A percentile compares a stretch with the other conserved stretches of the same genome.
phyloP scores from a whole-genome alignment of 2,113 vertebrate species.

The Falco punctatus region DNA sequence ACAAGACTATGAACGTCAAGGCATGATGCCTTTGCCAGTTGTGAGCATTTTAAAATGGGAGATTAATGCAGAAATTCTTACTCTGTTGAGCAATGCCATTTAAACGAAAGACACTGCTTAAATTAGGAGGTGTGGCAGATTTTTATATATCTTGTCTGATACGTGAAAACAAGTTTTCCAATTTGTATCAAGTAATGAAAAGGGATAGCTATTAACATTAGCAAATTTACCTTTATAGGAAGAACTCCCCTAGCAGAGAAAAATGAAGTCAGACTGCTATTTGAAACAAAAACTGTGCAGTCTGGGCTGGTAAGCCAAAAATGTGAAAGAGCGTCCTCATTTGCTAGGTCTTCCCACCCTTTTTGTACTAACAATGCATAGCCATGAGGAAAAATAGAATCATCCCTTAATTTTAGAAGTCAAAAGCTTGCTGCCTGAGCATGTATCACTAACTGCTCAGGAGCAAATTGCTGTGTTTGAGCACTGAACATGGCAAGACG shows the following conservation, averaged over 20 bases:
- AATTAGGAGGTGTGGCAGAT: background rate
- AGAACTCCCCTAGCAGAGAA: background rate
- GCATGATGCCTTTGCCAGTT: background rate
- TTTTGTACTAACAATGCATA: background rate
- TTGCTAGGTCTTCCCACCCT: background rate
- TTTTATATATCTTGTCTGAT: background rate
- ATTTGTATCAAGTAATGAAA: background rate
- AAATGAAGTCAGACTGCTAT: background rate
- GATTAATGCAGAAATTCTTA: background rate
- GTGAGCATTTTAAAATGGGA: background rate
- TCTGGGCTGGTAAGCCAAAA: background rate
- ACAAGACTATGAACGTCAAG: too few relatives aligned
- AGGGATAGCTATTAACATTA: background rate
- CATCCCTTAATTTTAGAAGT: background rate
- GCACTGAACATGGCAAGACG: background rate
- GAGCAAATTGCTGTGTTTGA: background rate
- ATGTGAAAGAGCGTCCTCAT: background rate
- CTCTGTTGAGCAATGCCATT: background rate
- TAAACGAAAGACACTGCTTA: background rate
- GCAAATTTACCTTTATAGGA: background rate
- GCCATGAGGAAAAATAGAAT: accelerated
- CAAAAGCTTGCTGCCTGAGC: background rate
- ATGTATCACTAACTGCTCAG: background rate
- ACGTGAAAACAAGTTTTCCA: background rate
- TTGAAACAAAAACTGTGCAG: background rate